A percentile compares a stretch with the other conserved stretches of the same genome.
Evolutionary conservation across 53 echinoderm and acorn worm species (phyloP).

Genomic region (Luidia sarsii): DNA sequence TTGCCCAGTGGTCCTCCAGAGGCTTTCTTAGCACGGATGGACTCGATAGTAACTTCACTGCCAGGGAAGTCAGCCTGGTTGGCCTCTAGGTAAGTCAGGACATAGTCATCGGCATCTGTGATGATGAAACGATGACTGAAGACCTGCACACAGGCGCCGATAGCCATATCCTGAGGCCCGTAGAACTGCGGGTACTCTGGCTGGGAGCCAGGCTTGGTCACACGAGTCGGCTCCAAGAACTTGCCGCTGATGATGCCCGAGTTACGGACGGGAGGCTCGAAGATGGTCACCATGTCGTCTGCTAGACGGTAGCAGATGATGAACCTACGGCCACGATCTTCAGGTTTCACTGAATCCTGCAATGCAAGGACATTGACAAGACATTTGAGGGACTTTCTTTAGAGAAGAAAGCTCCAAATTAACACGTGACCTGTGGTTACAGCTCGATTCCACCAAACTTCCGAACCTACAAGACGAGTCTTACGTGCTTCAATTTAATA

Average conservation of each 20-base stretch:
- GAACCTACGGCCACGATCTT: slow-evolving; percentile 91
- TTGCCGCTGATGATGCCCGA: slow-evolving; percentile 98
- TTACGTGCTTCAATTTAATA: too few species aligned
- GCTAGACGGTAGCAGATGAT: slow-evolving; percentile 94
- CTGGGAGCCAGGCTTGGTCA: slow-evolving; percentile 77
- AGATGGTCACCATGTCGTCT: slow-evolving; percentile 98
- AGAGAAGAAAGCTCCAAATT: background rate
- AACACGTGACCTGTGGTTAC: too few species aligned
- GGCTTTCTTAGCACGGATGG: slow-evolving; percentile 45
- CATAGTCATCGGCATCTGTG: slow-evolving; percentile 92
- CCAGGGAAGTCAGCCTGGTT: slow-evolving; percentile 84
- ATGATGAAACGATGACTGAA: slow-evolving; percentile 86
- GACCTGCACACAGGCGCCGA: slow-evolving; percentile 74
- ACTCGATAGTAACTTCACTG: slow-evolving; percentile 75
- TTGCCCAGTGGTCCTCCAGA: slow-evolving; percentile 5
- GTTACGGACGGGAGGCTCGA: slow-evolving; percentile 97
- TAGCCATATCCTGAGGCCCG: slow-evolving; percentile 84
- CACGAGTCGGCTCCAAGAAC: slow-evolving; percentile 92
- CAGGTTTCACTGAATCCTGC: slow-evolving; percentile 91
- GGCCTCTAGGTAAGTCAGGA: slow-evolving; percentile 77
- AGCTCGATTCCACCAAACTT: too few species aligned
- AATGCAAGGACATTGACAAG: background rate
- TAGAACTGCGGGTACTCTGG: slow-evolving; percentile 85
- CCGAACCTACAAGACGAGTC: too few species aligned
- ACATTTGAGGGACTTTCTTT: background rate